phyloP scores from a whole-genome alignment of 1,140 invertebrate genomes.

The Xylocopa sonorina region DNA sequence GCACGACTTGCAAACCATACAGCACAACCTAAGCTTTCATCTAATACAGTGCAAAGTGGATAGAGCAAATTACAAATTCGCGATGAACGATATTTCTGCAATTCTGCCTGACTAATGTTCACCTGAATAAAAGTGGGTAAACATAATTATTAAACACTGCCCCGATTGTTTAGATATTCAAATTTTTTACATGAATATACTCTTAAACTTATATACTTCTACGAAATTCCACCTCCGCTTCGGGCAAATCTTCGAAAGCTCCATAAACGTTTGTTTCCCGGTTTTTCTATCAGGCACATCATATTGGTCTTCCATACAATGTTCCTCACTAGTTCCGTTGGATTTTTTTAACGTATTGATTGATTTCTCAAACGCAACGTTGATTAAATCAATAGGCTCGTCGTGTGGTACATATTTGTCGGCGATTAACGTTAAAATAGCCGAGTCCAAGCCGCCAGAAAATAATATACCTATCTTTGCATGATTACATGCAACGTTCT shows the following conservation, averaged over 20 bases:
- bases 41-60: slow-evolving; percentile 93
- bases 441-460: slow-evolving; percentile 97
- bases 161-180: slow-evolving; percentile 24
- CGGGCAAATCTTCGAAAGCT: slow-evolving; percentile 88
- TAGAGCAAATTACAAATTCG: slow-evolving; percentile 90
- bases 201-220: slow-evolving; percentile 79
- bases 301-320: slow-evolving; percentile 73
- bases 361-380: slow-evolving; percentile 94
- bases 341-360: slow-evolving; percentile 55
- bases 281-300: slow-evolving; percentile 92
- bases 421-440: slow-evolving; percentile 91
- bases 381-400: slow-evolving; percentile 95
- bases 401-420: slow-evolving; percentile 87
- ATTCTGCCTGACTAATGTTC: slow-evolving; percentile 88
- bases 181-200: slow-evolving; percentile 57
- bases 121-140: slow-evolving; percentile 82
- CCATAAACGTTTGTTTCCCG: slow-evolving; percentile 87
- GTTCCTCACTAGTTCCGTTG: slow-evolving; percentile 22
- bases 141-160: slow-evolving; percentile 17
- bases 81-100: slow-evolving; percentile 79
- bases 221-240: slow-evolving; percentile 88
- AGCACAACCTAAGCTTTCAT: slow-evolving; percentile 97
- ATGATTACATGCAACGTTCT: slow-evolving; percentile 83
- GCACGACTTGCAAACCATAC: slow-evolving; percentile 97
- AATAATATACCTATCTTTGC: slow-evolving; percentile 93